Percentiles rank a stretch among this genome's conserved stretches.
Conservation (phyloP, 2,888 invertebrate genomes). For the Scaptomyza flava region DNA sequence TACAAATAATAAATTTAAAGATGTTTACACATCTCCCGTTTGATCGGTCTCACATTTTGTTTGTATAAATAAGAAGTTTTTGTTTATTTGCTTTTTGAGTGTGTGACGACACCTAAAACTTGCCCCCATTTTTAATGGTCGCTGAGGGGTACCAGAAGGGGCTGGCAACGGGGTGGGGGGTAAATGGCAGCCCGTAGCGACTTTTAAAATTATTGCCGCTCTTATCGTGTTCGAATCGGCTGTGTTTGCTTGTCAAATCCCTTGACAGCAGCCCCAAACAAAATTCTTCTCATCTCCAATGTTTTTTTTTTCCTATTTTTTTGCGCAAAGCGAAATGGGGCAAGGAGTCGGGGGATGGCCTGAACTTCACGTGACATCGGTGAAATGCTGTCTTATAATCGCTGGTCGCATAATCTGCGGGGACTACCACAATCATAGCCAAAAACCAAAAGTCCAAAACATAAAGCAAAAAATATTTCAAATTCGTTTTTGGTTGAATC, state of each 20-base stretch:
- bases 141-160: no score
- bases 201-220: constrained; percentile 74
- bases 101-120: no score
- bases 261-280: constrained; percentile 45
- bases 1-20: no score
- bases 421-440: constrained; percentile 15
- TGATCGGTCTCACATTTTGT: no score
- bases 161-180: not conserved
- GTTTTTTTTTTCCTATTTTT: not conserved
- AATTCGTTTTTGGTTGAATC: no score
- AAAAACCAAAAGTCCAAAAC: constrained; percentile 42
- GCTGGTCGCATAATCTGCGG: constrained; percentile 43
- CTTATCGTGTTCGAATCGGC: constrained; percentile 58
- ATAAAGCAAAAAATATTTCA: constrained; percentile 13
- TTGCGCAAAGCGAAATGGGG: constrained; percentile 23
- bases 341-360: not conserved
- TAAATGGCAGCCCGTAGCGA: constrained; percentile 59
- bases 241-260: constrained; percentile 60
- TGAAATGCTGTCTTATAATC: constrained; percentile 62
- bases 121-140: no score
- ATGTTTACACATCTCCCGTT: no score
- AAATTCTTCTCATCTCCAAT: not conserved
- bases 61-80: no score
- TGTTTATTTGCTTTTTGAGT: no score
- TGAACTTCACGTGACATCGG: constrained; percentile 58